These are phyloP conservation scores for Perca schrenkii DNA, from an alignment of 2,113 vertebrate genomes.

Conservation along the genomic window DNA sequence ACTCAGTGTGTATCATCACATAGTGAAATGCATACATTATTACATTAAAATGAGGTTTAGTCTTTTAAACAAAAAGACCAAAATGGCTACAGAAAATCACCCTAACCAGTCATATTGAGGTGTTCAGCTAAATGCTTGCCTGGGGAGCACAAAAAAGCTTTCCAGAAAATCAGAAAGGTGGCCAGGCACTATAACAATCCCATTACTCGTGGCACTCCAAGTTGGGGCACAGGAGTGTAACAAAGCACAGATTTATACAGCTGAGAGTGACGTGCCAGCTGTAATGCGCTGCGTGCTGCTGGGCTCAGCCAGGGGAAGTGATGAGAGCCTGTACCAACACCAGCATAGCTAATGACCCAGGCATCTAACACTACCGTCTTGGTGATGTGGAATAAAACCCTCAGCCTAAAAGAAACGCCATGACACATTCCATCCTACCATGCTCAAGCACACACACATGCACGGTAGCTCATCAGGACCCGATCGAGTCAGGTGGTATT, in stretches of 20 bases:
- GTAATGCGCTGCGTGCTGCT: conserved; percentile 34
- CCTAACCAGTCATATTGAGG: not conserved
- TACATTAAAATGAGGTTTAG: not conserved
- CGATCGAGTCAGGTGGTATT: not conserved
- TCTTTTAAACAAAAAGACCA: not conserved
- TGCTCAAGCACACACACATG: not conserved
- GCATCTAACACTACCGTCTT: not conserved
- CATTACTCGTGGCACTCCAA: conserved; percentile 28
- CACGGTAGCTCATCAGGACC: not conserved
- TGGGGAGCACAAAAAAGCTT: conserved; percentile 11
- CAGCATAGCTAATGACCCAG: conserved; percentile 17
- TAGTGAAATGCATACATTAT: not conserved
- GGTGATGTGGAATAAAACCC: conserved; percentile 24
- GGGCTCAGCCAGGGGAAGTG: conserved; percentile 23
- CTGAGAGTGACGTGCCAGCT: conserved; percentile 32
- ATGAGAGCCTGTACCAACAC: conserved; percentile 38
- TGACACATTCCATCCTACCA: conserved; percentile 11
- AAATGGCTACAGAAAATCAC: not conserved
- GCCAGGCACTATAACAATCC: conserved; percentile 34
- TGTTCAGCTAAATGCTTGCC: conserved; percentile 13
- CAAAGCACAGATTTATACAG: conserved; percentile 37
- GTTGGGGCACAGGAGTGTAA: conserved; percentile 28
- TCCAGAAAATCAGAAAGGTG: conserved; percentile 28
- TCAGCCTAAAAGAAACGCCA: not conserved
- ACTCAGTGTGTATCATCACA: not conserved